Evolutionary conservation across 1,140 invertebrate genomes (phyloP).

Genomic region (Heliconius eleuchia): DNA sequence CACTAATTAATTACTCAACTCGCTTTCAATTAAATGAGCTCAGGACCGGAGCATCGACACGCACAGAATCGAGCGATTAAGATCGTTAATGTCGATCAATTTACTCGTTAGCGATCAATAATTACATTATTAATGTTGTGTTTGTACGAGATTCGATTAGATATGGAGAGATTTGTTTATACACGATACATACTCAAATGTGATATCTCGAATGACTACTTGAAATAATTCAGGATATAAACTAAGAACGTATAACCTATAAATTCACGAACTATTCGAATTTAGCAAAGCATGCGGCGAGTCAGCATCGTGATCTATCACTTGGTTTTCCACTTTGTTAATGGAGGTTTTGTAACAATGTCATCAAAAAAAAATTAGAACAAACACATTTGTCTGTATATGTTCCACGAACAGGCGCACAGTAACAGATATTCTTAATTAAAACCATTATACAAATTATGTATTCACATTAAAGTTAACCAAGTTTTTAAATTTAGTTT

Average conservation of each 20-base stretch:
- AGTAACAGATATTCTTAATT: too few relatives aligned
- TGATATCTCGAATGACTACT: not conserved
- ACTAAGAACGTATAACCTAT: not conserved
- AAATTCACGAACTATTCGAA: not conserved
- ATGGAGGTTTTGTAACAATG: not conserved
- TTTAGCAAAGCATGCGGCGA: not conserved
- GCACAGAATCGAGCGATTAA: slow-evolving; percentile 73
- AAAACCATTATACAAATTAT: too few relatives aligned
- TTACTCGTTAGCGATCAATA: slow-evolving; percentile 66
- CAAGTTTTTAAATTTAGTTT: too few relatives aligned
- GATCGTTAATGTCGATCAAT: slow-evolving; percentile 77
- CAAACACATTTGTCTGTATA: not conserved
- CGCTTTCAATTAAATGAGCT: slow-evolving; percentile 57
- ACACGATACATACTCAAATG: not conserved
- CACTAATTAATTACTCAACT: slow-evolving; percentile 79
- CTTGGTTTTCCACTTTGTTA: too few relatives aligned
- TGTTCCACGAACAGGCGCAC: too few relatives aligned
- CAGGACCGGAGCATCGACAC: slow-evolving; percentile 67
- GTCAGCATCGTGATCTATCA: not conserved
- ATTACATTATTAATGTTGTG: slow-evolving; percentile 57
- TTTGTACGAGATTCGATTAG: slow-evolving; percentile 21
- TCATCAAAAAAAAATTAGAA: not conserved
- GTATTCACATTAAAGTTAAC: too few relatives aligned
- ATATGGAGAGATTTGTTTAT: not conserved
- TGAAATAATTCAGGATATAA: too few relatives aligned